These are phyloP conservation scores for Calephelis virginiensis DNA, from an alignment of 1,140 invertebrate genomes.

Conservation along the genomic window DNA sequence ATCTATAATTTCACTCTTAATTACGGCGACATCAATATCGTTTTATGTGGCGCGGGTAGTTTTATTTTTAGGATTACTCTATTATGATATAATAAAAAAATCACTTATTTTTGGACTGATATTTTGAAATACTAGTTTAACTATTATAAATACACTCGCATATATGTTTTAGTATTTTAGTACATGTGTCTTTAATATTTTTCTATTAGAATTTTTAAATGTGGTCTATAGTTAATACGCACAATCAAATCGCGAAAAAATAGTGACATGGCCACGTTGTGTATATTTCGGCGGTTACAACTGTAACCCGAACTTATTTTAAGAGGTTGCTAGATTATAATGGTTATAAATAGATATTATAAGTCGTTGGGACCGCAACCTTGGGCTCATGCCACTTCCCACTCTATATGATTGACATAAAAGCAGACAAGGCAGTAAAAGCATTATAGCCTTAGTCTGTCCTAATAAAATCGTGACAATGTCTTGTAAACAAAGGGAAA, in stretches of 20 bases:
- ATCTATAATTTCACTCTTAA: no score
- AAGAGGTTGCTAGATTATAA: conserved; percentile 32
- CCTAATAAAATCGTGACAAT: no score
- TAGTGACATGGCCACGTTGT: conserved; percentile 20
- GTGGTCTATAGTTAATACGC: conserved; percentile 7
- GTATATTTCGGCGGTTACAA: conserved; percentile 23
- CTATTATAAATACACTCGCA: no score
- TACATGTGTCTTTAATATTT: neutral
- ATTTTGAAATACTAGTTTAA: no score
- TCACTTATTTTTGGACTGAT: no score
- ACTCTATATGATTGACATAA: neutral
- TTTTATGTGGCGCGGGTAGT: no score
- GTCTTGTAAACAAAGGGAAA: no score
- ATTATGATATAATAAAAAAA: no score
- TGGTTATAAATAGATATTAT: conserved; percentile 31
- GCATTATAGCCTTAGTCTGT: no score
- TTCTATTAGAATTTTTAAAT: neutral
- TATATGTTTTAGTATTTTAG: conserved; percentile 9
- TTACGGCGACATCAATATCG: no score
- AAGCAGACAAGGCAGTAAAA: no score
- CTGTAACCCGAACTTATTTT: conserved; percentile 24
- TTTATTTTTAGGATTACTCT: no score
- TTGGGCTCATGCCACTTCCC: neutral
- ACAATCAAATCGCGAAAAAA: conserved; percentile 18
- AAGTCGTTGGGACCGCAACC: conserved; percentile 12